Conservation (phyloP, 2,797 vertebrate species). For the Buphagus erythrorhynchus region DNA sequence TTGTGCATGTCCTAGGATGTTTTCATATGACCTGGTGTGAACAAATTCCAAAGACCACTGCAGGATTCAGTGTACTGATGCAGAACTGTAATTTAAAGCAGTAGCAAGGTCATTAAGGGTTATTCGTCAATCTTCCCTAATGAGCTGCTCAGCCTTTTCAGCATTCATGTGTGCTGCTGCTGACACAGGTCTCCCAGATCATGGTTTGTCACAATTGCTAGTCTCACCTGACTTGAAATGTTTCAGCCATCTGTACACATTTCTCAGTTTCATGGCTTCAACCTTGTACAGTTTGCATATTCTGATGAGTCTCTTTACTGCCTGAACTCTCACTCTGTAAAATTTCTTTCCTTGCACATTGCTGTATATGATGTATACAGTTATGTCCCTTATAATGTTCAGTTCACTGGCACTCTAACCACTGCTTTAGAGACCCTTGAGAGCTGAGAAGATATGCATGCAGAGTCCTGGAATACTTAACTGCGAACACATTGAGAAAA, state of each 20-base stretch:
- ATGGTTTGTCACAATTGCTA: conserved; percentile 63
- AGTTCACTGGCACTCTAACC: neutral
- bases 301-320: neutral
- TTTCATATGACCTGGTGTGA: neutral
- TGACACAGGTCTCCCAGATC: conserved; percentile 65
- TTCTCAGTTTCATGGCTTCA: conserved; percentile 57
- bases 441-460: neutral
- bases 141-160: conserved; percentile 64
- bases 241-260: conserved; percentile 65
- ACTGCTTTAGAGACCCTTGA: neutral
- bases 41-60: neutral
- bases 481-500: neutral
- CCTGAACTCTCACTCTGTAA: neutral
- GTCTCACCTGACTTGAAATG: conserved; percentile 66
- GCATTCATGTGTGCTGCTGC: conserved; percentile 52
- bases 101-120: conserved; percentile 55
- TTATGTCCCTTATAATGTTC: neutral
- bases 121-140: conserved; percentile 59
- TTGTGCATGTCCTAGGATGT: neutral
- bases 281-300: conserved; percentile 8
- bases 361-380: neutral
- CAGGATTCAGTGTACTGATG: conserved; percentile 2
- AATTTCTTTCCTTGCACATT: neutral
- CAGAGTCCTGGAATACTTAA: neutral
- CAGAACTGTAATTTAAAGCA: conserved; percentile 39